phyloP scores from a whole-genome alignment of 2,797 vertebrate genomes.

The Triplophysa yarkandensis region DNA sequence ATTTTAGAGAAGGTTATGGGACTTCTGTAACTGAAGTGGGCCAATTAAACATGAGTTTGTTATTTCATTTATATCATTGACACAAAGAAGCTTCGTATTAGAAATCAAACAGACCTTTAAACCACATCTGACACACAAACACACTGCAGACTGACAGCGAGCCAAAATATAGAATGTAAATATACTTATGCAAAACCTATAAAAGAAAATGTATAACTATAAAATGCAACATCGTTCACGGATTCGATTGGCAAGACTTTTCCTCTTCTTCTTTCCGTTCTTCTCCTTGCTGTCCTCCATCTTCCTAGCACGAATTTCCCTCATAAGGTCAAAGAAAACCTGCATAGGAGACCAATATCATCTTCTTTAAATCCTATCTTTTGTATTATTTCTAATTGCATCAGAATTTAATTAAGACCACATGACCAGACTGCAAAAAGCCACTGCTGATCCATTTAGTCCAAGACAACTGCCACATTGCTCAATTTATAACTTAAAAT shows the following conservation, averaged over 20 bases:
- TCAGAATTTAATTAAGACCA: too few species aligned
- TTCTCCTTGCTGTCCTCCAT: constrained; percentile 99
- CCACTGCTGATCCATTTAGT: background rate
- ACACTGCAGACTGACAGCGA: constrained; percentile 21
- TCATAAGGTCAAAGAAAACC: constrained; percentile 99
- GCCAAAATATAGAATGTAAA: constrained; percentile 39
- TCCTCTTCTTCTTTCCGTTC: constrained; percentile 98
- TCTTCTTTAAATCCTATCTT: too few species aligned
- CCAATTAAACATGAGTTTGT: too few species aligned
- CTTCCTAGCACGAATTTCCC: constrained; percentile 97
- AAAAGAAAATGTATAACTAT: constrained; percentile 77
- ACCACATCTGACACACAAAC: constrained; percentile 39
- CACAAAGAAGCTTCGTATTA: background rate
- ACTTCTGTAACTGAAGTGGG: too few species aligned
- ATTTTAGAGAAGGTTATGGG: too few species aligned
- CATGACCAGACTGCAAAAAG: too few species aligned
- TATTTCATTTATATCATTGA: too few species aligned
- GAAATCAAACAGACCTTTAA: background rate
- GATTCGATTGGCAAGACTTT: constrained; percentile 98
- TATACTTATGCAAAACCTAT: constrained; percentile 62
- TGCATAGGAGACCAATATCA: constrained; percentile 60
- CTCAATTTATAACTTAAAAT: background rate
- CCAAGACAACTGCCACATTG: background rate
- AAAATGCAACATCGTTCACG: constrained; percentile 99
- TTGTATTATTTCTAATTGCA: too few species aligned